A percentile compares a stretch with the other conserved stretches of the same genome.
These are phyloP conservation scores for Rhingia campestris DNA, from an alignment of 2,888 invertebrate genomes.

Conservation along the genomic window DNA sequence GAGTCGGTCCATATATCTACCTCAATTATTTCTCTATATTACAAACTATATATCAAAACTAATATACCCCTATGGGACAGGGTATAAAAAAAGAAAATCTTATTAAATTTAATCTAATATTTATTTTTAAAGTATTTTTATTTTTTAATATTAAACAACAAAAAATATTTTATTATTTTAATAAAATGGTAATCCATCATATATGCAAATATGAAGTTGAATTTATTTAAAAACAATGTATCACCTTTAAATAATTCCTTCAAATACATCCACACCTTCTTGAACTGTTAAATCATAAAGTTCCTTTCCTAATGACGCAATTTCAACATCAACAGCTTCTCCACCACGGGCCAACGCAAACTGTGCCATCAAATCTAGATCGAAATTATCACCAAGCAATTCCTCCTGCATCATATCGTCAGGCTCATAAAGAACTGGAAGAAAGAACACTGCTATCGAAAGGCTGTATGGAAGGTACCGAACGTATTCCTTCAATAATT, in stretches of 20 bases:
- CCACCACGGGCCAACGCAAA: constrained; percentile 77
- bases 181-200: no score
- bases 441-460: constrained; percentile 77
- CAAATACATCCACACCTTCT: constrained; percentile 77
- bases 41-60: no score
- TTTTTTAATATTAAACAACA: no score
- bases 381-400: constrained; percentile 51
- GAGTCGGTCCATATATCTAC: no score
- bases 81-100: no score
- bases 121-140: no score
- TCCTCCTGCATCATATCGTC: constrained; percentile 70
- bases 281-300: constrained; percentile 77
- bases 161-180: no score
- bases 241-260: constrained; percentile 21
- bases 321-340: constrained; percentile 78
- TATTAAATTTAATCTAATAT: no score
- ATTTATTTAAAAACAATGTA: not conserved
- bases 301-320: constrained; percentile 79
- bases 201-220: no score
- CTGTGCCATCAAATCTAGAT: constrained; percentile 73
- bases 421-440: constrained; percentile 77
- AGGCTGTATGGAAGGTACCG: constrained; percentile 78
- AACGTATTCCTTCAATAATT: constrained; percentile 79
- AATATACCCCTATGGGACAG: no score
- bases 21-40: no score